These are phyloP conservation scores for Mesoclemmys tuberculata DNA, from an alignment of 2,113 vertebrate genomes.

Conservation along the genomic window DNA sequence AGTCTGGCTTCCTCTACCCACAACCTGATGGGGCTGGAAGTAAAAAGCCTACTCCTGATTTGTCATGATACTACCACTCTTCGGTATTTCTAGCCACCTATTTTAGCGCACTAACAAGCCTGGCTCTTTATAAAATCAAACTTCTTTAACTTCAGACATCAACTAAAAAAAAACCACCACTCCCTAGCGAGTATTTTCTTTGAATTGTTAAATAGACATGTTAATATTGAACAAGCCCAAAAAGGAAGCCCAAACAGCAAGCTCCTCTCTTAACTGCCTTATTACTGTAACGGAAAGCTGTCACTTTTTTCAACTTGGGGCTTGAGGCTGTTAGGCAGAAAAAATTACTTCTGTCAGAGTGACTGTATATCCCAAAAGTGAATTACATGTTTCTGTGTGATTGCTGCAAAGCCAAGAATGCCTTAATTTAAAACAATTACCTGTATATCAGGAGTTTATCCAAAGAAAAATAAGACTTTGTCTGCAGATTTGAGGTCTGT, in stretches of 20 bases:
- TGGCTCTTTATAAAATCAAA: not conserved
- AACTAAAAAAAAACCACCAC: not conserved
- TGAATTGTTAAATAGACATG: not conserved
- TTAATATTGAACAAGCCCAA: not conserved
- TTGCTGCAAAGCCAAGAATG: conserved; percentile 37
- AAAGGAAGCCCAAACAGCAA: not conserved
- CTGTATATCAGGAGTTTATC: not conserved
- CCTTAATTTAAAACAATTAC: not conserved
- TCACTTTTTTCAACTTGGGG: not conserved
- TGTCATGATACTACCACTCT: conserved; percentile 35
- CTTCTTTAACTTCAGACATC: conserved; percentile 4
- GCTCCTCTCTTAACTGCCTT: not conserved
- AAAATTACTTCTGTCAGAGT: not conserved
- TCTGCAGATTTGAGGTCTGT: not conserved
- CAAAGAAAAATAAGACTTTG: not conserved
- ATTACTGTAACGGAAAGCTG: not conserved
- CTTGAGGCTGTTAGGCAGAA: not conserved
- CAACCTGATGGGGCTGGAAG: no score
- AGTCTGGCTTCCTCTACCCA: no score
- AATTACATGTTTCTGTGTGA: conserved; percentile 32
- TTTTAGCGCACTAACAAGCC: conserved; percentile 41
- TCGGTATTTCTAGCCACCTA: conserved; percentile 14
- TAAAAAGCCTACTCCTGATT: not conserved
- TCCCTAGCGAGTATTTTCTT: not conserved
- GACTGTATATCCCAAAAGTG: not conserved